Evolutionary conservation across 2,113 vertebrate genomes (phyloP), one percentile per base, ranked within the genome.

Genomic region (Apeltes quadracus): DNA sequence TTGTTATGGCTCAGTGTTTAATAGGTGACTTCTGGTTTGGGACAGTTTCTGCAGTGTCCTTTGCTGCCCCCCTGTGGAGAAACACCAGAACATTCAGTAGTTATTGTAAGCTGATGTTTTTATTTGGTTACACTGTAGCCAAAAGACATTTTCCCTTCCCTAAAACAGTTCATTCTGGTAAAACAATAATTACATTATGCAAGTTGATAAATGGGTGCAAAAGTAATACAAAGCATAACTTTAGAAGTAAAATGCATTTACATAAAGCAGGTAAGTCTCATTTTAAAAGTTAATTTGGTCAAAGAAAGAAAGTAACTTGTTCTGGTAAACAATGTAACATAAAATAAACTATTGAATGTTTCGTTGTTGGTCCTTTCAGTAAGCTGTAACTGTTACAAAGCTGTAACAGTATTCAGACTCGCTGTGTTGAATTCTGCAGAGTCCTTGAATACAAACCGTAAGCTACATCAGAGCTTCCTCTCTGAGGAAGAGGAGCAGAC

Each of bases 41-140:
- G n/a, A n/a, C n/a, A n/a, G n/a, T n/a, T n/a, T n/a, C n/a, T n/a
- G n/a, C n/a, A n/a, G n/a, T 18, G 16, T 44, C 43, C 0, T 50
- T 1, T 66, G 36, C 54, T 61, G 78, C 84, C 89, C 54, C 9
- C 89, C 46, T 22, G 72, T 44, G 43, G 83, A 84, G 3, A 2
- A 44, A 56, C n/a, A 8, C 11, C 34, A 11, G 25, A 23, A 8
- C 13, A 20, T 29, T 13, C 13, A 29, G 8, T 38, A 39, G 4
- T 27, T 11, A 0, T 32, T 39, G 56, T 39, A 6, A 71, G 1
- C 43, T 44, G 15, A 44, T 18, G n/a, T 75, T 71, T 79, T 85
- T 69, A 78, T 78, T 84, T 29, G 70, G 55, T 70, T 57, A 53
- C 53, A 57, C 41, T 56, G 3, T 6, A n/a, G 20, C n/a, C 68